Conservation (phyloP, 2,797 vertebrate genomes). For the Perdix hodgsoniae region DNA sequence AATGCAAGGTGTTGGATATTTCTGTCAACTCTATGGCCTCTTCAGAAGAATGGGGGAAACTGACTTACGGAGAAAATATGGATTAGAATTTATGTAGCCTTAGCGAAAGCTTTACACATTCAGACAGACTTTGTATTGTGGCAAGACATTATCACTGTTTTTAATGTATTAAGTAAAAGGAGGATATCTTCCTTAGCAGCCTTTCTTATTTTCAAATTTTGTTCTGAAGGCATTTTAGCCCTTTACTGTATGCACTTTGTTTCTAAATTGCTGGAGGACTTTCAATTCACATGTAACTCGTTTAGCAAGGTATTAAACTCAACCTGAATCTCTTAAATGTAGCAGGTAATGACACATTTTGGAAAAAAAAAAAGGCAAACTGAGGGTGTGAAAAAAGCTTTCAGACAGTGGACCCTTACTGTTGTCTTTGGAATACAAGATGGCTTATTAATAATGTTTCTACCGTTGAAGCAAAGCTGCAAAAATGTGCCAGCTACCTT, state of each 20-base stretch:
- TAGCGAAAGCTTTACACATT: neutral
- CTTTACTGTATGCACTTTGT: accelerated
- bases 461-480: neutral
- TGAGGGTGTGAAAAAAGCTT: neutral
- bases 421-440: neutral
- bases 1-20: neutral
- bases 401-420: neutral
- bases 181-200: neutral
- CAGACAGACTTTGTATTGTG: neutral
- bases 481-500: neutral
- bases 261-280: neutral
- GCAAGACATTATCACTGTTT: neutral
- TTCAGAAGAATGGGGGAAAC: neutral
- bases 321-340: neutral
- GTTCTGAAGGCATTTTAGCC: neutral
- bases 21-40: neutral
- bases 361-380: neutral
- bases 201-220: neutral
- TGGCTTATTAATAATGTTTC: neutral
- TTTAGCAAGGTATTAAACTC: neutral
- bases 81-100: neutral
- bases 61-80: neutral
- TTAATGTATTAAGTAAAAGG: neutral
- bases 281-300: neutral
- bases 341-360: neutral